Evolutionary conservation across 1,140 invertebrate species (phyloP).

Genomic region (Scylla paramamosain): DNA sequence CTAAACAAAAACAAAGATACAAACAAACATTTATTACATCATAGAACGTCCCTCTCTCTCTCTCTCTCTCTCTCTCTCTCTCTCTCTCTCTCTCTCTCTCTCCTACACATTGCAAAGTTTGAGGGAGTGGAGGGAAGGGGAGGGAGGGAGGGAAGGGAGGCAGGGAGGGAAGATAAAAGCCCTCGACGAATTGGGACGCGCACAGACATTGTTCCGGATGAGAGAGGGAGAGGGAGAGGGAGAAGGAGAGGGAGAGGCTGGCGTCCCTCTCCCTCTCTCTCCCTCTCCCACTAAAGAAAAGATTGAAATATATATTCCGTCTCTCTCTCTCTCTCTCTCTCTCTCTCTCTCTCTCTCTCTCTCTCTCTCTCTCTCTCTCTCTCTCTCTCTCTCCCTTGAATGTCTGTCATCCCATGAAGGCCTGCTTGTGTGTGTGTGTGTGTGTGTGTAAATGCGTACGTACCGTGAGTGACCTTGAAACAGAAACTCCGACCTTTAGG

Average conservation of each 20-base stretch:
- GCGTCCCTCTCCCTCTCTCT: slow-evolving; percentile 34
- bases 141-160: background rate
- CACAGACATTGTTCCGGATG: slow-evolving; percentile 35
- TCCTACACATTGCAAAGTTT: background rate
- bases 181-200: slow-evolving; percentile 70
- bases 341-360: slow-evolving; percentile 18
- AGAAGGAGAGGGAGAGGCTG: background rate
- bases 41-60: background rate
- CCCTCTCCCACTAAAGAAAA: background rate
- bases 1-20: background rate
- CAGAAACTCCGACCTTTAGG: background rate
- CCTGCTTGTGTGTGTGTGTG: background rate
- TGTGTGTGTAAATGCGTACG: background rate
- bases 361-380: slow-evolving; percentile 15
- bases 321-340: background rate
- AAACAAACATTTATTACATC: slow-evolving; percentile 3
- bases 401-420: background rate
- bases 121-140: background rate
- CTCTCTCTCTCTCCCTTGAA: background rate
- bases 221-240: background rate
- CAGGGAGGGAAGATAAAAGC: slow-evolving; percentile 19
- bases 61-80: background rate
- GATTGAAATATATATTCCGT: slow-evolving; percentile 31
- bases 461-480: background rate
- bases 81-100: background rate